Percentiles rank a stretch among this genome's conserved stretches.
Conservation (phyloP, 1,140 invertebrate genomes). For the Megathymus violae region DNA sequence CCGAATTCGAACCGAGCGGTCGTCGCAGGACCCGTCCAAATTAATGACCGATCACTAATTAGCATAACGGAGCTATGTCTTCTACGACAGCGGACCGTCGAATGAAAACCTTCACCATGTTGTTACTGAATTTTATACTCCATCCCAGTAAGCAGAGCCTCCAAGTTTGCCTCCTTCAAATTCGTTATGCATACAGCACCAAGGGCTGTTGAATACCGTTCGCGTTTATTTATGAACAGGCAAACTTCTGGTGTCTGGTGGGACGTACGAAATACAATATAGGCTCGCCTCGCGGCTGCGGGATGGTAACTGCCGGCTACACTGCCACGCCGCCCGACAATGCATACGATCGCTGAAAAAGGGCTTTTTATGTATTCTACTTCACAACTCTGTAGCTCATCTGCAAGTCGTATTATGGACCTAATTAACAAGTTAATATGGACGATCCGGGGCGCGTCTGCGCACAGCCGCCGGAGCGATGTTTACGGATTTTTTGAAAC, state of each 20-base stretch:
- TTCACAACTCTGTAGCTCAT: slow-evolving; percentile 88
- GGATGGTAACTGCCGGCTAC: slow-evolving; percentile 66
- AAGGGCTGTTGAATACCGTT: slow-evolving; percentile 85
- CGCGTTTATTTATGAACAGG: slow-evolving; percentile 85
- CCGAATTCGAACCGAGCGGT: slow-evolving; percentile 25
- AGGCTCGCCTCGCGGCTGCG: slow-evolving; percentile 85
- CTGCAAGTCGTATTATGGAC: slow-evolving; percentile 95
- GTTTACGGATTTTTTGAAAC: slow-evolving; percentile 33
- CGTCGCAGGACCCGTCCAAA: slow-evolving; percentile 28
- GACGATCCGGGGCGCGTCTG: slow-evolving; percentile 83
- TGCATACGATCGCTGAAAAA: slow-evolving; percentile 84
- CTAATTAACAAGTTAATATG: slow-evolving; percentile 96
- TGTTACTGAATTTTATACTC: slow-evolving; percentile 85
- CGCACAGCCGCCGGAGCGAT: slow-evolving; percentile 55
- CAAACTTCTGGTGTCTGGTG: slow-evolving; percentile 85
- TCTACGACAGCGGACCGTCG: slow-evolving; percentile 75
- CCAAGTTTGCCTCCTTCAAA: slow-evolving; percentile 84
- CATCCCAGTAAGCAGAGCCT: slow-evolving; percentile 81
- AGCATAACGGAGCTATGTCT: slow-evolving; percentile 77
- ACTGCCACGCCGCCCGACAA: slow-evolving; percentile 80
- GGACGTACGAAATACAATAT: slow-evolving; percentile 85
- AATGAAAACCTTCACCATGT: slow-evolving; percentile 82
- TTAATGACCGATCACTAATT: slow-evolving; percentile 58
- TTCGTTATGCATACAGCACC: slow-evolving; percentile 85
- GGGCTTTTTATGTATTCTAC: slow-evolving; percentile 84